Conservation (phyloP, 2,113 vertebrate genomes). For the cat (Felis catus) region F.catus_Fca126_mat1.0 CM031412.1:93132501-93133000, state of each 20-base stretch:
- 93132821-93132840: not conserved
- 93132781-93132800: not conserved
- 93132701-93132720: not conserved
- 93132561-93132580: not conserved
- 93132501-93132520: not conserved
- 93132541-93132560: not conserved
- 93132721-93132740: not conserved
- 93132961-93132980: not conserved
- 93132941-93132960: not conserved
- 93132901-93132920: not conserved
- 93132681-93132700: not conserved
- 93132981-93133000: not conserved
- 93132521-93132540: not conserved
- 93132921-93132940: not conserved
- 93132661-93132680: not conserved
- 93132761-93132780: not conserved
- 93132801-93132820: not conserved
- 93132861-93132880: not conserved
- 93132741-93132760: not conserved
- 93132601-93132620: not conserved
- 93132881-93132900: not conserved
- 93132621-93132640: not conserved
- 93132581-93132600: not conserved
- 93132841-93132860: not conserved
- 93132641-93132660: not conserved